phyloP scores from a whole-genome alignment of 2,888 invertebrate genomes.

The Chaitophorus viminalis region DNA sequence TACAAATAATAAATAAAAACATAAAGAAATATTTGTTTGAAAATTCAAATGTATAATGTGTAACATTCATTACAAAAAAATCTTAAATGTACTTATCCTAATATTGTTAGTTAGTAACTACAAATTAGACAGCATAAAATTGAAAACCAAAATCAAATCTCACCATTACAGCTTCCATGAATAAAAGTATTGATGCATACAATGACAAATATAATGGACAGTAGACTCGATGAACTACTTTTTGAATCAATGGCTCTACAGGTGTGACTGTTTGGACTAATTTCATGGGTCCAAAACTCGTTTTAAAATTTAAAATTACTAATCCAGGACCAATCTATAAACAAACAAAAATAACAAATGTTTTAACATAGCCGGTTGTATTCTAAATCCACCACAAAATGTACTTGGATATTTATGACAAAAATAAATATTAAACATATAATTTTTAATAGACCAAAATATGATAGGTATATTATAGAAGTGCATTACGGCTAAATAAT shows the following conservation, averaged over 20 bases:
- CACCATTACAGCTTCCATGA: slow-evolving; percentile 78
- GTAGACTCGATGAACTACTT: slow-evolving; percentile 82
- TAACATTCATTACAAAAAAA: not conserved
- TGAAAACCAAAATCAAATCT: slow-evolving; percentile 11
- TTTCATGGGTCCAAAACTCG: slow-evolving; percentile 72
- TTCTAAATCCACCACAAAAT: no score
- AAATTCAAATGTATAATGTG: not conserved
- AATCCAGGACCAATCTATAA: slow-evolving; percentile 79
- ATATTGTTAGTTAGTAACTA: no score
- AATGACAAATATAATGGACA: slow-evolving; percentile 73
- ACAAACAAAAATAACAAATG: not conserved
- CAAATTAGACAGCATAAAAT: not conserved
- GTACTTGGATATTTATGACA: no score
- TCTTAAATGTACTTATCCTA: not conserved
- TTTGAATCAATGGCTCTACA: slow-evolving; percentile 79
- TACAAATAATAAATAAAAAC: not conserved
- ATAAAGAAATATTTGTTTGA: not conserved
- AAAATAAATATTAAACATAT: no score
- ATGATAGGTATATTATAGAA: no score
- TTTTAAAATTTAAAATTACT: slow-evolving; percentile 76
- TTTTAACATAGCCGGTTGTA: not conserved
- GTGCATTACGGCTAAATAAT: no score
- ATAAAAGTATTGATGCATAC: slow-evolving; percentile 75
- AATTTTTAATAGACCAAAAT: no score
- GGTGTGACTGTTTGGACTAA: slow-evolving; percentile 84